Conservation (phyloP, 2,113 vertebrate species). For the Trichechus manatus region DNA sequence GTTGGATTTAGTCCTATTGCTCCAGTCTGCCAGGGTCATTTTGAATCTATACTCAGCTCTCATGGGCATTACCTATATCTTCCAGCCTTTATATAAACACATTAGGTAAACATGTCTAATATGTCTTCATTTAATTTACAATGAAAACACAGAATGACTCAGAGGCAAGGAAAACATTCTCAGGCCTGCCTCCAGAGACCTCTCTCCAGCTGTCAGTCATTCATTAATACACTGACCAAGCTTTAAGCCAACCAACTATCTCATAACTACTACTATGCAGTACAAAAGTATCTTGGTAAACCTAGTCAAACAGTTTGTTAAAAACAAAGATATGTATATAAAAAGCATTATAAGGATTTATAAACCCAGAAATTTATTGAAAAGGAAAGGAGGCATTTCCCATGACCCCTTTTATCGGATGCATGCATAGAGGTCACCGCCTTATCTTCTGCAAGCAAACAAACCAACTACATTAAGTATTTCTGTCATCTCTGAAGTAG, state of each 20-base stretch:
- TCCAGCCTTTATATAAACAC: not conserved
- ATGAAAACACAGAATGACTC: not conserved
- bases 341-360: not conserved
- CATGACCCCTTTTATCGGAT: not conserved
- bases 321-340: not conserved
- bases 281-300: not conserved
- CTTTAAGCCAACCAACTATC: not conserved
- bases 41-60: not conserved
- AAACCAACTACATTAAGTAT: not conserved
- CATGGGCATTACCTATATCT: not conserved
- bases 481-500: not conserved
- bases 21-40: not conserved
- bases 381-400: not conserved
- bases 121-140: not conserved
- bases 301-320: not conserved
- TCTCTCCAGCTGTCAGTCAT: not conserved
- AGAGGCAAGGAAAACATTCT: not conserved
- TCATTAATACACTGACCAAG: not conserved
- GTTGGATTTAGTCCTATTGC: not conserved
- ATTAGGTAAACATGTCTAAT: not conserved
- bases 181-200: not conserved
- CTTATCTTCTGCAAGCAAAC: not conserved
- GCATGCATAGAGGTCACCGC: fast-evolving
- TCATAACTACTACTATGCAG: not conserved
- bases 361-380: not conserved